Evolutionary conservation across 2,113 vertebrate species (phyloP).

Genomic region (Phodopus roborovskii): DNA sequence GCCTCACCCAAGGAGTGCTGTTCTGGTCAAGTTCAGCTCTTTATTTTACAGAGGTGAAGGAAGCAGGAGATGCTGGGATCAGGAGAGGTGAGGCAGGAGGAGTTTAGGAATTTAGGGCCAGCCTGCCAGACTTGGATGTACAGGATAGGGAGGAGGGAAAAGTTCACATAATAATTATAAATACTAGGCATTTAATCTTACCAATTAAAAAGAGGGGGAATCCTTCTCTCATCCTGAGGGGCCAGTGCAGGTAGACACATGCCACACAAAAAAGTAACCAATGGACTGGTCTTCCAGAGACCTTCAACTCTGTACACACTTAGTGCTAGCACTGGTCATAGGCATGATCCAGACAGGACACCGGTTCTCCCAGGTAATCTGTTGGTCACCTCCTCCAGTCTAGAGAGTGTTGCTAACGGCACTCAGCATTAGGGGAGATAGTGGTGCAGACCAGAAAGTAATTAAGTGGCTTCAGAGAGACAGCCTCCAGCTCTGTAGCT

Average conservation of each 20-base stretch:
- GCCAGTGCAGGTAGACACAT: neutral
- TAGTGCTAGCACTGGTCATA: neutral
- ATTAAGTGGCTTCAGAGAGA: constrained; percentile 48
- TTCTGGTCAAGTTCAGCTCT: constrained; percentile 50
- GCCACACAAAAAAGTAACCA: neutral
- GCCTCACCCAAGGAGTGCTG: constrained; percentile 17
- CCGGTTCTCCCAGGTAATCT: neutral
- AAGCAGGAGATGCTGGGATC: constrained; percentile 22
- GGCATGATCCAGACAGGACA: neutral
- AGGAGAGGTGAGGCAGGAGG: neutral
- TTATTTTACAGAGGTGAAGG: constrained; percentile 49
- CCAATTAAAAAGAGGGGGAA: constrained; percentile 23
- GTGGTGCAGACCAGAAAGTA: constrained; percentile 39
- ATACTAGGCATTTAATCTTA: constrained; percentile 53
- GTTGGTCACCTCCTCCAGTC: neutral
- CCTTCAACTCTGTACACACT: neutral
- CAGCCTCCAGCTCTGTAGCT: constrained; percentile 34
- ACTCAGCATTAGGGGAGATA: constrained; percentile 35
- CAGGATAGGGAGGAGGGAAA: neutral
- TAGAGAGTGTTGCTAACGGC: neutral
- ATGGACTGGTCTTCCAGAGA: constrained; percentile 1
- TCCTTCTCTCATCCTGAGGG: neutral
- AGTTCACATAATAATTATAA: constrained; percentile 1
- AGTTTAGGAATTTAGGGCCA: neutral
- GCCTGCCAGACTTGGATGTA: neutral